Percentiles rank a stretch among this genome's conserved stretches.
These are phyloP conservation scores for Drosophila ambigua DNA, from an alignment of 1,140 invertebrate species.

Conservation along the genomic window DNA sequence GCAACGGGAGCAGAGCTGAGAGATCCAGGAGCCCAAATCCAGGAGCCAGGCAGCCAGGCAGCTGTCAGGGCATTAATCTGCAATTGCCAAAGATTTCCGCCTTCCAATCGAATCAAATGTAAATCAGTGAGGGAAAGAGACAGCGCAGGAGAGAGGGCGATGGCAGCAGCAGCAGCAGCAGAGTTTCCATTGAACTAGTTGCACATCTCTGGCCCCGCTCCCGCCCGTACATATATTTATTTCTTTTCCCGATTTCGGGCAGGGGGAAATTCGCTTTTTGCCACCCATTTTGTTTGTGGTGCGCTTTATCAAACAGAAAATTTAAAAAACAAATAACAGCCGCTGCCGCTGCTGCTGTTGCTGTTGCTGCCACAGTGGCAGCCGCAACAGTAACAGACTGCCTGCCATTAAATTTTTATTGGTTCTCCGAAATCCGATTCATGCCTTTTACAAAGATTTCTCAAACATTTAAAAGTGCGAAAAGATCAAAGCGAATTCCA, in stretches of 20 bases:
- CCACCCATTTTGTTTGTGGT: conserved; percentile 79
- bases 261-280: conserved; percentile 55
- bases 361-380: conserved; percentile 18
- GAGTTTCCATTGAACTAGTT: conserved; percentile 70
- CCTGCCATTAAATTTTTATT: conserved; percentile 80
- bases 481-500: conserved; percentile 80
- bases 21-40: not conserved
- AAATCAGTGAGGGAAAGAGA: conserved; percentile 56
- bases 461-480: conserved; percentile 82
- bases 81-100: conserved; percentile 78
- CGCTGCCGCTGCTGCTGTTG: conserved; percentile 6
- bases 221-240: conserved; percentile 46
- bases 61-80: conserved; percentile 80
- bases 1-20: conserved; percentile 38
- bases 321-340: conserved; percentile 79
- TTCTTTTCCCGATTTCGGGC: conserved; percentile 26
- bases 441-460: conserved; percentile 80
- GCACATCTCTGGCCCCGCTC: conserved; percentile 48
- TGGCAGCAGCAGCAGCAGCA: not conserved
- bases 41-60: conserved; percentile 53
- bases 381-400: conserved; percentile 46
- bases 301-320: conserved; percentile 81
- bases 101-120: conserved; percentile 79
- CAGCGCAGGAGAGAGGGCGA: not conserved
- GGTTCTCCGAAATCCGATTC: conserved; percentile 80